A percentile compares a stretch with the other conserved stretches of the same genome.
Conservation (phyloP, 2,888 invertebrate species). For the Cosmorhoe ocellata region DNA sequence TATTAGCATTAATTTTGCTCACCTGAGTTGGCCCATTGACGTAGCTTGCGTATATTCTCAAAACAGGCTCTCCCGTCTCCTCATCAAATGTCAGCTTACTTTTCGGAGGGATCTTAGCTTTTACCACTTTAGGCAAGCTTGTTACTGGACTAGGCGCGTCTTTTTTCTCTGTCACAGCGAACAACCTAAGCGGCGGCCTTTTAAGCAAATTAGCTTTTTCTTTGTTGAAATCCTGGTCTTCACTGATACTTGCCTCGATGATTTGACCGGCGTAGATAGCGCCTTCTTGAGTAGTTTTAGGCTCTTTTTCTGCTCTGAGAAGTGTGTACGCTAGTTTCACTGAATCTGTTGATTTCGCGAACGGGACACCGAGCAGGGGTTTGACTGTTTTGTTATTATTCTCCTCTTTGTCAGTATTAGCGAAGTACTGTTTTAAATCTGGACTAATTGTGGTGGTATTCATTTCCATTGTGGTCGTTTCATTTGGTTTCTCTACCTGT, state of each 20-base stretch:
- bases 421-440: conserved; percentile 51
- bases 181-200: conserved; percentile 62
- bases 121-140: conserved; percentile 53
- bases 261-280: conserved; percentile 70
- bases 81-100: conserved; percentile 72
- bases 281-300: conserved; percentile 60
- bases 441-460: conserved; percentile 50
- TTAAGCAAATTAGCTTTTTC: conserved; percentile 58
- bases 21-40: conserved; percentile 65
- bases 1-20: no score
- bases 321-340: conserved; percentile 69
- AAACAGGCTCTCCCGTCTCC: conserved; percentile 73
- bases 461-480: conserved; percentile 48
- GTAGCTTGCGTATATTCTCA: conserved; percentile 81
- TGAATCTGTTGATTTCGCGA: conserved; percentile 61
- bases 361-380: conserved; percentile 60
- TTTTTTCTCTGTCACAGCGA: conserved; percentile 57
- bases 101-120: conserved; percentile 71
- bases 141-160: conserved; percentile 37
- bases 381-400: conserved; percentile 55
- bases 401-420: conserved; percentile 47
- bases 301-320: conserved; percentile 56
- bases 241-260: conserved; percentile 69
- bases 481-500: conserved; percentile 81
- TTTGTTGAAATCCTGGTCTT: conserved; percentile 70